Evolutionary conservation across 53 echinoderm and acorn worm genomes (phyloP).

Genomic region (Henricia sp.): DNA sequence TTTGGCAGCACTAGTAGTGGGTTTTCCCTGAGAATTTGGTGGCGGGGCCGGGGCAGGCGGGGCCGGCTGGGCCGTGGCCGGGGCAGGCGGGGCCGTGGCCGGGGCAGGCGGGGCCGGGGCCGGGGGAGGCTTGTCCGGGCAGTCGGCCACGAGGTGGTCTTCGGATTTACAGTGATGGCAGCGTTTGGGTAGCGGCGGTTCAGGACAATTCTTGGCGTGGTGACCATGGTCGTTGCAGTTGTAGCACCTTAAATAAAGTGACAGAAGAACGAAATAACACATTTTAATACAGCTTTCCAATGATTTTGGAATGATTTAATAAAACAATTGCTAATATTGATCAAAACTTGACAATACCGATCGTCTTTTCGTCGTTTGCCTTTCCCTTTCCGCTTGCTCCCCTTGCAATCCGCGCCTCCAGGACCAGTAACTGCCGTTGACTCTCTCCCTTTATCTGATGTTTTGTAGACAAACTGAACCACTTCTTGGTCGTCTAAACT

Average conservation of each 20-base stretch:
- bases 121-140: slow-evolving; percentile 85
- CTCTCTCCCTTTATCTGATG: slow-evolving; percentile 86
- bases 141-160: slow-evolving; percentile 95
- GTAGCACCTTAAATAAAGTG: slow-evolving; percentile 78
- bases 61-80: too few relatives aligned
- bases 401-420: slow-evolving; percentile 78
- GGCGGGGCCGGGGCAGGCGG: too few relatives aligned
- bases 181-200: slow-evolving; percentile 88
- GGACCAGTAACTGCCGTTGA: slow-evolving; percentile 80
- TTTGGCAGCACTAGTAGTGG: slow-evolving; percentile 37
- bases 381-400: slow-evolving; percentile 85
- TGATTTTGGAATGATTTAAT: background rate
- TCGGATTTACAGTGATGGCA: slow-evolving; percentile 97
- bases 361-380: slow-evolving; percentile 83
- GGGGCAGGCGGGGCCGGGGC: too few relatives aligned
- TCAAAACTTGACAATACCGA: slow-evolving; percentile 48
- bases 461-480: slow-evolving; percentile 81
- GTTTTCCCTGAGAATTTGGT: slow-evolving; percentile 78
- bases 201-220: slow-evolving; percentile 95
- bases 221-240: slow-evolving; percentile 96
- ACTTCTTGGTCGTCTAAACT: slow-evolving; percentile 91
- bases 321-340: background rate
- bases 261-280: background rate
- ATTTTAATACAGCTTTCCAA: background rate
- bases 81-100: too few relatives aligned